Conservation (phyloP, 2,113 vertebrate species). For the Pseudopodoces humilis region DNA sequence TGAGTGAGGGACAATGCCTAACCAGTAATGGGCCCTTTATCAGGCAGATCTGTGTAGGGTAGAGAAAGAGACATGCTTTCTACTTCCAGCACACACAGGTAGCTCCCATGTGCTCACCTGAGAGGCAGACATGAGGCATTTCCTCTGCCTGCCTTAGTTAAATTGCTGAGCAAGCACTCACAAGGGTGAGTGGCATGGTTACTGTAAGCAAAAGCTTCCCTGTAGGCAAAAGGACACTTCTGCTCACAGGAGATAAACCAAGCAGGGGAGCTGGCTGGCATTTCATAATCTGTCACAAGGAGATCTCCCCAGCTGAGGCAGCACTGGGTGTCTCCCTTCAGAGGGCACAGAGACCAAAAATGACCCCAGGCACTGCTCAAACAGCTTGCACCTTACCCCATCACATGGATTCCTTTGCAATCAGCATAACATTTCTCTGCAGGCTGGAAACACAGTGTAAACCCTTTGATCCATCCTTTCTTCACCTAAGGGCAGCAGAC, state of each 20-base stretch:
- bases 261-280: background rate
- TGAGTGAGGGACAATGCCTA: background rate
- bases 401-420: conserved; percentile 56
- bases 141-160: background rate
- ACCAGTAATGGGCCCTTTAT: background rate
- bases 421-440: conserved; percentile 30
- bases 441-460: conserved; percentile 27
- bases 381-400: conserved; percentile 28
- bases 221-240: background rate
- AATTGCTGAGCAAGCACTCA: background rate
- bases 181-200: background rate
- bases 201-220: background rate
- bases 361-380: conserved; percentile 6
- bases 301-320: background rate
- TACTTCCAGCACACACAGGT: background rate
- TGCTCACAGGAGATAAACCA: background rate
- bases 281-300: conserved; percentile 13
- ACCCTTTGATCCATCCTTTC: conserved; percentile 48
- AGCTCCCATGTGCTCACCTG: background rate
- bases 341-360: background rate
- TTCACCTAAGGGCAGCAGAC: conserved; percentile 64
- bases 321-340: background rate
- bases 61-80: background rate
- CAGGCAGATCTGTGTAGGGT: fast-evolving
- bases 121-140: background rate